Percentiles rank a stretch among this genome's conserved stretches.
Conservation (phyloP, 2,888 invertebrate genomes). For the Nomada fucata region DNA sequence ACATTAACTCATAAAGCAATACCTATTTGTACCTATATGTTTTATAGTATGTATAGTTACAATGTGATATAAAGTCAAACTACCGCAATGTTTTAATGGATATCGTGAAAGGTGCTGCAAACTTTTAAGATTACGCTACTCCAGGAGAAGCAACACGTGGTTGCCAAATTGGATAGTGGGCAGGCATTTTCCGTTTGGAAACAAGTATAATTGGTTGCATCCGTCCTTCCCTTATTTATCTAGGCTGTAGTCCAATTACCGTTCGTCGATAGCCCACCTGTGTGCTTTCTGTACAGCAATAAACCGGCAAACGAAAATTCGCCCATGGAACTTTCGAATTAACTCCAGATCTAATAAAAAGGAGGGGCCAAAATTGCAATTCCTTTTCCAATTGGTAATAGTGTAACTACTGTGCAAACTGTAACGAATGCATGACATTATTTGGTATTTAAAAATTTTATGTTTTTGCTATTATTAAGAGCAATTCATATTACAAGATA, state of each 20-base stretch:
- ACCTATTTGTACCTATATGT: background rate
- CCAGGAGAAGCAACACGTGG: slow-evolving; percentile 43
- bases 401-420: no score
- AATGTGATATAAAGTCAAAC: no score
- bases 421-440: no score
- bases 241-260: slow-evolving; percentile 43
- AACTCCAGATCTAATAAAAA: background rate
- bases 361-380: no score
- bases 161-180: slow-evolving; percentile 41
- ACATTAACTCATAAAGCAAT: background rate
- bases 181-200: slow-evolving; percentile 44
- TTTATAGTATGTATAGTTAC: no score
- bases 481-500: no score
- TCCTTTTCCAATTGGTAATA: background rate
- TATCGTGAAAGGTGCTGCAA: background rate
- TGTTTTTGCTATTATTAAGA: no score
- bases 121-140: background rate
- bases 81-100: no score
- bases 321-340: background rate
- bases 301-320: slow-evolving; percentile 33
- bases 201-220: slow-evolving; percentile 1
- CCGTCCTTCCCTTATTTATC: slow-evolving; percentile 1
- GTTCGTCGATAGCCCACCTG: slow-evolving; percentile 35
- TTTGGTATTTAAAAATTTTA: no score
- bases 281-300: slow-evolving; percentile 22